phyloP scores from a whole-genome alignment of 2,113 vertebrate species.

The Tragulus kanchil region DNA sequence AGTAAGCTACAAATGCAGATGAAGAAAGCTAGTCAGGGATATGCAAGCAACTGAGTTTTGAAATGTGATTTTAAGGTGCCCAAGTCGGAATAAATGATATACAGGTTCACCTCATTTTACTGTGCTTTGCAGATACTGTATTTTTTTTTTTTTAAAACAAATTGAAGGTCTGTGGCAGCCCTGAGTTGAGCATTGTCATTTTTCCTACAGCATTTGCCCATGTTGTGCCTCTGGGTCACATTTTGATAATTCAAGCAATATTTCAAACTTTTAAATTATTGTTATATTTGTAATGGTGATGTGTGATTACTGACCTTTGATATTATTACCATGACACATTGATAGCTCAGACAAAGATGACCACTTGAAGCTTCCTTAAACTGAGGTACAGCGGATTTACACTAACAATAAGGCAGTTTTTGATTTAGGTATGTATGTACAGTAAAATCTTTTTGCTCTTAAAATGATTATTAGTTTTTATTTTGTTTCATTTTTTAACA shows the following conservation, averaged over 20 bases:
- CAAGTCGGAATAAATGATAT: neutral
- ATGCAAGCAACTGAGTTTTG: slow-evolving; percentile 32
- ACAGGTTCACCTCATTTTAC: neutral
- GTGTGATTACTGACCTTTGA: neutral
- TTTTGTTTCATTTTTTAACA: neutral
- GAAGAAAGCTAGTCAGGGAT: slow-evolving; percentile 5
- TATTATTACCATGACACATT: too few species aligned
- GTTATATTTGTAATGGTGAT: neutral
- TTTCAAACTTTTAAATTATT: neutral
- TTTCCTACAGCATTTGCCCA: neutral
- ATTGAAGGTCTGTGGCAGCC: neutral
- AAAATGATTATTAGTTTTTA: neutral
- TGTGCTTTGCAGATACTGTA: neutral
- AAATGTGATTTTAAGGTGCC: neutral
- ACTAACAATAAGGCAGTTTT: neutral
- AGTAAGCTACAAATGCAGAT: slow-evolving; percentile 15
- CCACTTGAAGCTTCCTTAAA: neutral
- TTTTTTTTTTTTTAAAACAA: neutral
- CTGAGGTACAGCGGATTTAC: neutral
- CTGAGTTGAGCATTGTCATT: neutral
- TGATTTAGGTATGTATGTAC: neutral
- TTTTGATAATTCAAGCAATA: neutral
- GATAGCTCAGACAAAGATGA: neutral
- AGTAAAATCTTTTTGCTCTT: neutral
- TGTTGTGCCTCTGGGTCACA: neutral